phyloP scores from a whole-genome alignment of 2,888 invertebrate genomes.

The Gibbula magus region DNA sequence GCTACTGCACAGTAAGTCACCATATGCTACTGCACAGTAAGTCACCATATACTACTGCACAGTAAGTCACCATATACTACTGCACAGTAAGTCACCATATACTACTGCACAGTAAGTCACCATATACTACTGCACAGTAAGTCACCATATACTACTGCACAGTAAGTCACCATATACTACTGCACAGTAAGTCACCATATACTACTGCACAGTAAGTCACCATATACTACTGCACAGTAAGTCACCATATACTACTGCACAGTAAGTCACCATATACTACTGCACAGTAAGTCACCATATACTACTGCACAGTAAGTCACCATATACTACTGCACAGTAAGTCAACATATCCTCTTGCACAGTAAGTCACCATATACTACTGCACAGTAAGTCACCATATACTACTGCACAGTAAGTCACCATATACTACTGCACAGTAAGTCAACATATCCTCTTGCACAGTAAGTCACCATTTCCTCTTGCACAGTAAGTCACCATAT shows the following conservation, averaged over 20 bases:
- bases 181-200: constrained; percentile 76
- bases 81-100: constrained; percentile 76
- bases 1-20: constrained; percentile 76
- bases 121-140: constrained; percentile 70
- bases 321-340: constrained; percentile 70
- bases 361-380: constrained; percentile 77
- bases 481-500: constrained; percentile 76
- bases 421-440: constrained; percentile 70
- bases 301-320: constrained; percentile 76
- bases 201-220: constrained; percentile 76
- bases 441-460: too few species aligned
- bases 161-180: constrained; percentile 76
- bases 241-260: constrained; percentile 76
- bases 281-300: constrained; percentile 76
- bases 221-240: constrained; percentile 70
- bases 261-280: constrained; percentile 76
- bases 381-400: constrained; percentile 76
- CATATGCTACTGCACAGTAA: constrained; percentile 70
- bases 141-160: constrained; percentile 76
- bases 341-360: too few species aligned
- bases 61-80: constrained; percentile 76
- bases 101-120: constrained; percentile 76
- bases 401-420: constrained; percentile 76
- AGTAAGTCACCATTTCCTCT: constrained; percentile 77
- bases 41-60: constrained; percentile 76